A percentile compares a stretch with the other conserved stretches of the same genome.
Conservation (phyloP, 1,140 invertebrate species). For the Papilio aristodemus region DNA sequence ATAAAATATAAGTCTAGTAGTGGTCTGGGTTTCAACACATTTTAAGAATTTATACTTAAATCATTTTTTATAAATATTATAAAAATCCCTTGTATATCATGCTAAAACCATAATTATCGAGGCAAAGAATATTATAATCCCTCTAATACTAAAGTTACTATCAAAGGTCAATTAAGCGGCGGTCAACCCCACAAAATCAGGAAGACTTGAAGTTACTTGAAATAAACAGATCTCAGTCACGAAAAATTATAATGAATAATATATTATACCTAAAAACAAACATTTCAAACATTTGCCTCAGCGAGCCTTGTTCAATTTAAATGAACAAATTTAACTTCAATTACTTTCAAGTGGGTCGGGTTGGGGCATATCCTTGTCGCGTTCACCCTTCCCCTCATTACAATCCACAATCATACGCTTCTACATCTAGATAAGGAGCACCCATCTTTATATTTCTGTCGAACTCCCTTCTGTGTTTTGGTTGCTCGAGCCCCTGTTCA, state of each 20-base stretch:
- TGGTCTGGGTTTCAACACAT: too few relatives aligned
- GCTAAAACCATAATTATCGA: too few relatives aligned
- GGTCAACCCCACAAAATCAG: not conserved
- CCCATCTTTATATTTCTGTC: conserved; percentile 70
- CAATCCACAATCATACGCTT: conserved; percentile 71
- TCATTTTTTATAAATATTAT: too few relatives aligned
- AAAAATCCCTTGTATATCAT: too few relatives aligned
- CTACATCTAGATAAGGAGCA: conserved; percentile 75
- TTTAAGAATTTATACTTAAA: too few relatives aligned
- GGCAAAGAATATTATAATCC: too few relatives aligned
- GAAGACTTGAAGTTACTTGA: not conserved
- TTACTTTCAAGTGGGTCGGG: conserved; percentile 74
- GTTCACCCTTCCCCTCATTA: conserved; percentile 72
- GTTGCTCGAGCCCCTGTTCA: conserved; percentile 63
- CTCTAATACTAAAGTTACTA: too few relatives aligned
- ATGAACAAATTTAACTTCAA: conserved; percentile 79
- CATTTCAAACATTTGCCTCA: conserved; percentile 43
- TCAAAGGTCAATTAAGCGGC: not conserved
- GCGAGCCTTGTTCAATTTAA: conserved; percentile 56
- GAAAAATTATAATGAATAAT: conserved; percentile 1
- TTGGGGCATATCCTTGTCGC: conserved; percentile 71
- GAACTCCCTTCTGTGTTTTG: conserved; percentile 55
- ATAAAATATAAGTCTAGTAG: too few relatives aligned
- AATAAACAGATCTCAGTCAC: not conserved
- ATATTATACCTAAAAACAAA: conserved; percentile 36